Conservation (phyloP, 1,140 invertebrate species). For the Saxidomus purpurata region DNA sequence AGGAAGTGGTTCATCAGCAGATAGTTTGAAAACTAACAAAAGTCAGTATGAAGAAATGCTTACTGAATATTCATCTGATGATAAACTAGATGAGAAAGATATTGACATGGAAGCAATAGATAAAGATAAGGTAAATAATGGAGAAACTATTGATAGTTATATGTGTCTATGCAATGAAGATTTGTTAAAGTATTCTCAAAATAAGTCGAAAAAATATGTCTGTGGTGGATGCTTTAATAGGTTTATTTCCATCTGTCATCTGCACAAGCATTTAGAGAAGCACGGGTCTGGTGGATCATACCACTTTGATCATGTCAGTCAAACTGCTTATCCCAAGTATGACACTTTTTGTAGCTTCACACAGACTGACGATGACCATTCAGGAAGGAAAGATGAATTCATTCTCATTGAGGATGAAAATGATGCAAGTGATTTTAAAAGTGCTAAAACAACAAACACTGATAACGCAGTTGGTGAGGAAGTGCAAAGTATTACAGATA, state of each 20-base stretch:
- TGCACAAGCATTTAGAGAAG: conserved; percentile 41
- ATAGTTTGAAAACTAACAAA: background rate
- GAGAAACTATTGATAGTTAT: background rate
- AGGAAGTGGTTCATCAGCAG: background rate
- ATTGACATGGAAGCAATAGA: background rate
- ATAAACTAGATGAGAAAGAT: background rate
- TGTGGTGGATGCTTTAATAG: conserved; percentile 42
- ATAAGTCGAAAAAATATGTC: conserved; percentile 14
- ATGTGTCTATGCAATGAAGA: conserved; percentile 5
- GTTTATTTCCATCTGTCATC: conserved; percentile 41
- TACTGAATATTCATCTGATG: background rate
- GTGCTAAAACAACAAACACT: background rate
- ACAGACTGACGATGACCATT: conserved; percentile 35
- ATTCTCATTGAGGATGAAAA: background rate
- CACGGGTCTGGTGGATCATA: conserved; percentile 53
- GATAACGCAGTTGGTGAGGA: background rate
- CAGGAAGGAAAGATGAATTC: background rate
- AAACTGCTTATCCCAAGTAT: conserved; percentile 49
- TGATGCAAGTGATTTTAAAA: background rate
- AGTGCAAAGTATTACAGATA: background rate
- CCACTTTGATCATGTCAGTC: conserved; percentile 54
- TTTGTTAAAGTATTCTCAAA: background rate
- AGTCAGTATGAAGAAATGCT: background rate
- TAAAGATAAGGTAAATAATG: background rate
- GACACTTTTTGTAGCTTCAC: conserved; percentile 59